phyloP scores from a whole-genome alignment of 2,797 vertebrate species.

The Clarias laeviceps region DNA sequence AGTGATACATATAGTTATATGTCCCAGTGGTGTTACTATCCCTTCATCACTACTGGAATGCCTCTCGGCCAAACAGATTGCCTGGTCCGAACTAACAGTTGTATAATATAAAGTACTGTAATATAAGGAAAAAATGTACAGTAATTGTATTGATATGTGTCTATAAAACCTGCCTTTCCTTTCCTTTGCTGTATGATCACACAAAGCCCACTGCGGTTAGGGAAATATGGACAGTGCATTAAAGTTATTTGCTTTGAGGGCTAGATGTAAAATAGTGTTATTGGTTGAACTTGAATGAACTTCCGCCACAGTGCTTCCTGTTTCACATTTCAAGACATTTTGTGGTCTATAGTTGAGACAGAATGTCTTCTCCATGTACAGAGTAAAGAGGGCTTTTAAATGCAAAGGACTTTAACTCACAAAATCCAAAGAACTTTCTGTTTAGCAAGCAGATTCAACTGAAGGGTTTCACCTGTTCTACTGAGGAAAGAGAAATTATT shows the following conservation, averaged over 20 bases:
- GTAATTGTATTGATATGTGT: not conserved
- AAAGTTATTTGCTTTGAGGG: not conserved
- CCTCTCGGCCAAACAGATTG: too few species aligned
- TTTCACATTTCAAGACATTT: slow-evolving; percentile 19
- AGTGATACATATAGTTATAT: too few species aligned
- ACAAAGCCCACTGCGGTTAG: not conserved
- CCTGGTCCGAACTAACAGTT: too few species aligned
- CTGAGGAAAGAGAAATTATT: not conserved
- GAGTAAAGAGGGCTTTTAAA: not conserved
- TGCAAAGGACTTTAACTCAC: not conserved
- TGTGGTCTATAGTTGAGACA: slow-evolving; percentile 22
- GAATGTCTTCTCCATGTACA: slow-evolving; percentile 7
- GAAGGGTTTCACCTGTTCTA: not conserved
- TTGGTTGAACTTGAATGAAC: slow-evolving; percentile 6
- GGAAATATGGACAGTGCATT: not conserved
- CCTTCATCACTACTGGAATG: too few species aligned
- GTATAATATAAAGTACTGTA: too few species aligned
- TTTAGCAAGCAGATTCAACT: not conserved
- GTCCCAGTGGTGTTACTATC: too few species aligned
- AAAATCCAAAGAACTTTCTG: not conserved
- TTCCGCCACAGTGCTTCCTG: slow-evolving; percentile 12
- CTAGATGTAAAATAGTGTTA: not conserved
- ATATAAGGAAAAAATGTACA: not conserved
- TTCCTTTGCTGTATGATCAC: not conserved
- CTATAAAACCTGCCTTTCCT: not conserved